Conservation (phyloP, 2,797 vertebrate genomes). For the Aselliscus stoliczkanus region DNA sequence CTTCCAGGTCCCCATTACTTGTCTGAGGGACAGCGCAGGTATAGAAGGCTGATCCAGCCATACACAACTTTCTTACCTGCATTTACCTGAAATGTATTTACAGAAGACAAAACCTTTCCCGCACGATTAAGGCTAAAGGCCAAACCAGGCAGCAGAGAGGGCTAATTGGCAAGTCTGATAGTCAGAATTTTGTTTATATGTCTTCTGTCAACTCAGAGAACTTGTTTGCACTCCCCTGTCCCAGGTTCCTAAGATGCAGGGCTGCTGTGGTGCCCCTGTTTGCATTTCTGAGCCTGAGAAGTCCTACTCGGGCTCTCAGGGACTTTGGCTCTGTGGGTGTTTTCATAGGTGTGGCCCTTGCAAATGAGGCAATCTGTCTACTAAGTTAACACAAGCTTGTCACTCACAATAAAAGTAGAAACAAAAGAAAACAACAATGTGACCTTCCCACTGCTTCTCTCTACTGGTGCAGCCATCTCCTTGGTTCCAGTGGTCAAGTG, state of each 20-base stretch:
- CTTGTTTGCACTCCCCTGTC: neutral
- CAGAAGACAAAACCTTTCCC: neutral
- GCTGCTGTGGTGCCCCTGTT: neutral
- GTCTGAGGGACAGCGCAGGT: fast-evolving
- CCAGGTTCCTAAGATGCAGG: neutral
- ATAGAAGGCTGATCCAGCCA: neutral
- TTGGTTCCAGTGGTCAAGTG: neutral
- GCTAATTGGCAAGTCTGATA: neutral
- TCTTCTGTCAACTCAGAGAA: neutral
- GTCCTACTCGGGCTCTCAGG: neutral
- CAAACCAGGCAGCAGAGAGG: neutral
- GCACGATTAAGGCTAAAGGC: neutral
- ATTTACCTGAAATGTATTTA: neutral
- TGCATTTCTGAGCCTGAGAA: neutral
- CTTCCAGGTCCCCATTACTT: fast-evolving
- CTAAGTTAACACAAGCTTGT: neutral
- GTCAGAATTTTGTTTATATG: neutral
- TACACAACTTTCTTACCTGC: neutral
- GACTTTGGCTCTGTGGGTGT: too few relatives aligned
- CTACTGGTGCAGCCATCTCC: too few relatives aligned
- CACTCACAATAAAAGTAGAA: neutral
- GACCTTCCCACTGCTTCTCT: neutral
- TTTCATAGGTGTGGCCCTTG: neutral
- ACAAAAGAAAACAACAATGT: too few relatives aligned
- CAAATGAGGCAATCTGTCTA: neutral